Evolutionary conservation across 2,797 vertebrate species (phyloP).

Genomic region (Neomorphus geoffroyi): DNA sequence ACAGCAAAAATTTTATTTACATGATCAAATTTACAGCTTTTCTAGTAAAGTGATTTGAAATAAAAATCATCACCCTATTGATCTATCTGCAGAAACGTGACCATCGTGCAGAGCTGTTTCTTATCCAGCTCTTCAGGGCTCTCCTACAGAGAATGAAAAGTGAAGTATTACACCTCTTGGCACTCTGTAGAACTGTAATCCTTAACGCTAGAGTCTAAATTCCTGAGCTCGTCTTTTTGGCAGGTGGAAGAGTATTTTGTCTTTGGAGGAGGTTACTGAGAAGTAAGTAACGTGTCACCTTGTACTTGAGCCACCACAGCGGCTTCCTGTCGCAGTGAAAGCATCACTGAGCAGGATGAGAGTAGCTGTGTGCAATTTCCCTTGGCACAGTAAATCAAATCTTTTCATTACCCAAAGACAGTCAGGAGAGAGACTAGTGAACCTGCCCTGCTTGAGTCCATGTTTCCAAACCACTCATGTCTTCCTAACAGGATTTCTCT

Average conservation of each 20-base stretch:
- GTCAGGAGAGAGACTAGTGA: neutral
- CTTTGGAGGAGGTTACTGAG: constrained; percentile 5
- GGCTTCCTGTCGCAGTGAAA: neutral
- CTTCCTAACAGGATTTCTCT: neutral
- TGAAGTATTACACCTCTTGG: neutral
- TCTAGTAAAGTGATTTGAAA: neutral
- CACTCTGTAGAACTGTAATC: neutral
- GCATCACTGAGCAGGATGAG: neutral
- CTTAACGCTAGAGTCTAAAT: neutral
- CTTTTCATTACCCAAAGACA: constrained; percentile 15
- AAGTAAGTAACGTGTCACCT: neutral
- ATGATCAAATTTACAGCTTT: constrained; percentile 12
- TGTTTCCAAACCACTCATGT: neutral
- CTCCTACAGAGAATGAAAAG: neutral
- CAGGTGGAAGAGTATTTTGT: neutral
- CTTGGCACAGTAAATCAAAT: constrained; percentile 8
- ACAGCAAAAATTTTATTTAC: neutral
- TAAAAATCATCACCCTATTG: neutral
- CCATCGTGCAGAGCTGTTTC: neutral
- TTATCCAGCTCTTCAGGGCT: neutral
- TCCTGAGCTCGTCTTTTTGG: neutral
- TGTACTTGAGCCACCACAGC: neutral
- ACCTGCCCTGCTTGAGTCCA: neutral
- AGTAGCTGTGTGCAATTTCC: neutral
- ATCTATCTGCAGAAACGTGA: neutral